Evolutionary conservation across 2,797 vertebrate species (phyloP).

Genomic region (Cephalopachus bancanus): DNA sequence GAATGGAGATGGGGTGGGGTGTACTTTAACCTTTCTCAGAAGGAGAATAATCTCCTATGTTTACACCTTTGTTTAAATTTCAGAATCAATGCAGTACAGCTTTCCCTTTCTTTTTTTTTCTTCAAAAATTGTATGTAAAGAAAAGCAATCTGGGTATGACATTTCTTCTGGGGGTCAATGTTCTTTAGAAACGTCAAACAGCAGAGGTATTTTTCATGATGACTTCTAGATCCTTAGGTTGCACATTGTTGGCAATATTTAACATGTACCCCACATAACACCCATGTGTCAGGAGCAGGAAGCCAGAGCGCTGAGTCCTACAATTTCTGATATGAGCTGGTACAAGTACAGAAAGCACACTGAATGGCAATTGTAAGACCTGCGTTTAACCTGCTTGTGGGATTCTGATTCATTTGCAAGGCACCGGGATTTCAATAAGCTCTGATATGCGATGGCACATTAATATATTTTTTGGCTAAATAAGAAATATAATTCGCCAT

Average conservation of each 20-base stretch:
- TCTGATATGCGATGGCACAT: background rate
- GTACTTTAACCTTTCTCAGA: background rate
- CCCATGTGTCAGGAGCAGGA: conserved; percentile 61
- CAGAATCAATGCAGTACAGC: background rate
- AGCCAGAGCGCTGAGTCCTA: conserved; percentile 41
- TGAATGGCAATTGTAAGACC: conserved; percentile 74
- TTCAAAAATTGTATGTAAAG: background rate
- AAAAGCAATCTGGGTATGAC: background rate
- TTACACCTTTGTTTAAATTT: conserved; percentile 43
- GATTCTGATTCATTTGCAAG: conserved; percentile 39
- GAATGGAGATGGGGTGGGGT: no score
- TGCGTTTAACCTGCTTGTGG: conserved; percentile 44
- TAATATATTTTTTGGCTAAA: conserved; percentile 39
- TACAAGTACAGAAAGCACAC: conserved; percentile 61
- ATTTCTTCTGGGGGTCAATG: background rate
- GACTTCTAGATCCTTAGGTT: conserved; percentile 27
- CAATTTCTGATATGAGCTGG: conserved; percentile 59
- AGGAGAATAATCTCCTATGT: background rate
- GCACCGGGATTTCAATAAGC: conserved; percentile 39
- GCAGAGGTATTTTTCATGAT: conserved; percentile 33
- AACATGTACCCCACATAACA: conserved; percentile 58
- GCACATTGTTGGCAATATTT: conserved; percentile 28
- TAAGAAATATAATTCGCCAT: background rate
- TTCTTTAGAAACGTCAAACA: conserved; percentile 55
- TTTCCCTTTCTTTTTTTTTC: background rate